Conservation (phyloP, 2,888 invertebrate genomes). For the Chrysina gloriosa region DNA sequence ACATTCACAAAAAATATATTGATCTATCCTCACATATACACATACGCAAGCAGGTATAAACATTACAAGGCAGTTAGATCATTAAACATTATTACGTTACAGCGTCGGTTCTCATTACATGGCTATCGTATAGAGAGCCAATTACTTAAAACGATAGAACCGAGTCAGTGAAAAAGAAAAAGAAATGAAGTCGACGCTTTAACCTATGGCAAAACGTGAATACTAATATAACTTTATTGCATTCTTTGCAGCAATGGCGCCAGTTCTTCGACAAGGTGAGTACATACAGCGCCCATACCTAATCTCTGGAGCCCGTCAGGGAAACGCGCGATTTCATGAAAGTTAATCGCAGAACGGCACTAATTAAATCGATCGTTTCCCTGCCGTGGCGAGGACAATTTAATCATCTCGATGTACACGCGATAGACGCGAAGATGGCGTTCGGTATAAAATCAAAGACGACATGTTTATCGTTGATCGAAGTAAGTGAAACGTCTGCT, state of each 20-base stretch:
- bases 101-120: not conserved
- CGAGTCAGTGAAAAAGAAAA: not conserved
- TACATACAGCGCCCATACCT: constrained; percentile 32
- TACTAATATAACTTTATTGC: constrained; percentile 48
- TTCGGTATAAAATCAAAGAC: not conserved
- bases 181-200: constrained; percentile 16
- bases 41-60: not conserved
- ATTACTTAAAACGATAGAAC: not conserved
- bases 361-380: constrained; percentile 12
- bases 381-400: not conserved
- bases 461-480: constrained; percentile 1
- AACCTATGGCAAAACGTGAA: constrained; percentile 27
- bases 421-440: not conserved
- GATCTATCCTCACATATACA: not conserved
- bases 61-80: not conserved
- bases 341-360: constrained; percentile 22
- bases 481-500: not conserved
- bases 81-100: not conserved
- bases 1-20: not conserved
- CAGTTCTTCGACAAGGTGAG: constrained; percentile 86
- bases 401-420: not conserved
- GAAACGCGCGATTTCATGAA: constrained; percentile 27
- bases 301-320: constrained; percentile 12
- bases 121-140: not conserved
- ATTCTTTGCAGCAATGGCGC: constrained; percentile 85